phyloP scores from a whole-genome alignment of 2,113 vertebrate species.

The Baryphthengus martii region DNA sequence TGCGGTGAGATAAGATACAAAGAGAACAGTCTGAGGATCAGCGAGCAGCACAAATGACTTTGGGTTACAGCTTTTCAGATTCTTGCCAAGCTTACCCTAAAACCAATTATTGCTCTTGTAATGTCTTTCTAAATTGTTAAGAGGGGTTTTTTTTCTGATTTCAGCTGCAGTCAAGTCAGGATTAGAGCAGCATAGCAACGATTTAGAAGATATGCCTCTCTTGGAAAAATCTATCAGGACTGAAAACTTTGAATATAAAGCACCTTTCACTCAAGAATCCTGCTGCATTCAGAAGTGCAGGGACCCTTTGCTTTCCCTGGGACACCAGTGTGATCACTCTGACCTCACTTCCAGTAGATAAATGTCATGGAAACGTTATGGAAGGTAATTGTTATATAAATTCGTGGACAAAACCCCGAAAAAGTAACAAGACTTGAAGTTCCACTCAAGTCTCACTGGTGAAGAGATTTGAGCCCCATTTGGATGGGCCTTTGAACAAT shows the following conservation, averaged over 20 bases:
- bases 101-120: neutral
- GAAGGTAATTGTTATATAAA: neutral
- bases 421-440: neutral
- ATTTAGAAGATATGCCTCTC: neutral
- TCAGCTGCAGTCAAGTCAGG: neutral
- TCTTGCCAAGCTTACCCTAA: neutral
- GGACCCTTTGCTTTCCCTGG: neutral
- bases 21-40: neutral
- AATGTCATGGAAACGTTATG: neutral
- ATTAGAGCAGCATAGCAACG: neutral
- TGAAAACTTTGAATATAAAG: neutral
- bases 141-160: neutral
- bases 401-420: neutral
- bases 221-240: neutral
- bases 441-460: neutral
- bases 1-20: neutral
- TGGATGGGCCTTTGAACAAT: neutral
- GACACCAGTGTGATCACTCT: neutral
- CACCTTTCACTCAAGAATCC: neutral
- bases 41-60: neutral
- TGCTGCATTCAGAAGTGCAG: neutral
- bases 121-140: neutral
- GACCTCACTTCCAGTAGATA: neutral
- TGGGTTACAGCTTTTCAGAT: neutral
- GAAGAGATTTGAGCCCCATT: neutral